Evolutionary conservation across 2,113 vertebrate genomes (phyloP).

Genomic region (Daboia siamensis): DNA sequence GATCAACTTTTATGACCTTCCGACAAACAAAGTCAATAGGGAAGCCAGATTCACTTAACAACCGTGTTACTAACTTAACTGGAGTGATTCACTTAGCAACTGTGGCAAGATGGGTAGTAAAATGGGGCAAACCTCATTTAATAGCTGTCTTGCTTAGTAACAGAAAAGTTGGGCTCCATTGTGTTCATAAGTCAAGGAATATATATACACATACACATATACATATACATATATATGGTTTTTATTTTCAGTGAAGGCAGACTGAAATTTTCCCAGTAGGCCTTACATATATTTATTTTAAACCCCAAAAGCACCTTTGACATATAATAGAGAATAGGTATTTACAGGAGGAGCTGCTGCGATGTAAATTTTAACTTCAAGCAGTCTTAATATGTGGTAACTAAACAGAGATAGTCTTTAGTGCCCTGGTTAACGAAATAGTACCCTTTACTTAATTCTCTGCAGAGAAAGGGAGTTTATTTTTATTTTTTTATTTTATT

Average conservation of each 20-base stretch:
- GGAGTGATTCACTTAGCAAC: neutral
- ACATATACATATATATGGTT: neutral
- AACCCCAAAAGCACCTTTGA: neutral
- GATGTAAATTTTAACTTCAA: neutral
- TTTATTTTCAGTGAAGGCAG: neutral
- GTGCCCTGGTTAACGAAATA: neutral
- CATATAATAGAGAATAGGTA: neutral
- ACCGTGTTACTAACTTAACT: neutral
- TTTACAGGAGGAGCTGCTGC: neutral
- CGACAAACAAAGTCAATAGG: neutral
- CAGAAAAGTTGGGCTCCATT: neutral
- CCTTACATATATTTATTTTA: neutral
- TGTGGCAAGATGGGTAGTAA: neutral
- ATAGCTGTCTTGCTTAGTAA: neutral
- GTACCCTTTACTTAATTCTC: neutral
- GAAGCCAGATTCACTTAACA: neutral
- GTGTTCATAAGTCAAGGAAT: neutral
- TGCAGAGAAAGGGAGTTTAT: neutral
- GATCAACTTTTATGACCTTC: neutral
- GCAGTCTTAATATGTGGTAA: neutral
- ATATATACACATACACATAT: neutral
- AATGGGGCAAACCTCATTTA: neutral
- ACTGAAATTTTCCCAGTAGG: neutral
- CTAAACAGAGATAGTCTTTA: neutral
- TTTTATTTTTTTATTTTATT: neutral